Percentiles rank a stretch among this genome's conserved stretches.
phyloP scores from a whole-genome alignment of 2,113 vertebrate genomes.

The Podarcis muralis region DNA sequence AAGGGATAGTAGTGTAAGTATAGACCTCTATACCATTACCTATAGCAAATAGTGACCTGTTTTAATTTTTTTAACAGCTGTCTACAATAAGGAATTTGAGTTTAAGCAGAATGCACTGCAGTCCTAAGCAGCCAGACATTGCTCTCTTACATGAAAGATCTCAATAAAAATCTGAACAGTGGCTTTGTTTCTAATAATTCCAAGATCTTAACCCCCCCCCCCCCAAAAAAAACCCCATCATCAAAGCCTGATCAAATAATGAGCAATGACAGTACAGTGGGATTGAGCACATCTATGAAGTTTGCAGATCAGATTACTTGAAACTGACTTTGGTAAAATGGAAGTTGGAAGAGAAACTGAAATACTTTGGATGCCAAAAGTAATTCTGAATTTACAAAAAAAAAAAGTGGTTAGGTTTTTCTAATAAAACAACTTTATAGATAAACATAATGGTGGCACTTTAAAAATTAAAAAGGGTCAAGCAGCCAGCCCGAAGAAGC shows the following conservation, averaged over 20 bases:
- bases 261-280: neutral
- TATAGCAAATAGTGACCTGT: neutral
- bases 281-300: neutral
- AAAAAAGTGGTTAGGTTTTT: no score
- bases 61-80: neutral
- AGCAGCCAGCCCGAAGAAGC: no score
- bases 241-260: constrained; percentile 15
- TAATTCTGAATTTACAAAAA: no score
- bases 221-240: neutral
- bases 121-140: neutral
- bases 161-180: neutral
- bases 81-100: neutral
- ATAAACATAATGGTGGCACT: no score
- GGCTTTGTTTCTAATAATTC: constrained; percentile 6
- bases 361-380: neutral
- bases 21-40: neutral
- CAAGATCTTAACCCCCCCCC: neutral
- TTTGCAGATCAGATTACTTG: neutral
- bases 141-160: neutral
- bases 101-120: neutral
- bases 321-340: neutral
- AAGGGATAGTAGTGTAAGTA: neutral
- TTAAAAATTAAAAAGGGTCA: no score
- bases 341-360: neutral
- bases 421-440: no score